Evolutionary conservation across 1,140 invertebrate genomes (phyloP), one percentile per base, ranked within the genome.

Genomic region (Leptopilina clavipes): DNA sequence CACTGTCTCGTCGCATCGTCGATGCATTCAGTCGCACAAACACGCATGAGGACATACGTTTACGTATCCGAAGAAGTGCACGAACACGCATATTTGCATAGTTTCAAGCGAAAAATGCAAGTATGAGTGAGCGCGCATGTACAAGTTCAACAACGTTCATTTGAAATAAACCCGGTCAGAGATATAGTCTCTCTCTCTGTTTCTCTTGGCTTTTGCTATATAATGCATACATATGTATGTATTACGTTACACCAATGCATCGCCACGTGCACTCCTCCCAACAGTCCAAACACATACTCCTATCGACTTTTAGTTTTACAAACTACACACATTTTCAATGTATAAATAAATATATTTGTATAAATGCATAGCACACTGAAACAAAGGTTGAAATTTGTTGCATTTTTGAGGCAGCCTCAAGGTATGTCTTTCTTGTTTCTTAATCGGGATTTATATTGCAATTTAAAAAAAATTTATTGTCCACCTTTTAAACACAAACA

Each of bases 91-190:
- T 52, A n/a, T 12, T 8, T 18, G 19, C 45, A 17, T 22, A 52
- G 40, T 18, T n/a, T 19, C 10, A 31, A 12, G 59, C 48, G 9
- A 71, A 52, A 18, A 44, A 48, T 40, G 37, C 37, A 40, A 40
- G 37, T 40, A n/a, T n/a, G 25, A 19, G 11, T 5, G 14, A 7
- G 71, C 48, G 72, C 73, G 72, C 71, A 74, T 44, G n/a, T 71
- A 74, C 75, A 70, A 65, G 59, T 65, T 65, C 59, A 65, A 65
- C 59, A 65, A 65, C 59, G 59, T 65, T 65, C 22, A 65, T 65
- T 65, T 12, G 59, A 65, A 65, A 65, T 65, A 65, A 65, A 65
- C 59, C 59, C 59, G 59, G 59, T 65, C 59, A 65, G 12, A 65
- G 59, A 65, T 65, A 65, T 40, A 40, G 37, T 40, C 8, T 40